Evolutionary conservation across 2,888 invertebrate species (phyloP).

Genomic region (Ceraclea dissimilis): DNA sequence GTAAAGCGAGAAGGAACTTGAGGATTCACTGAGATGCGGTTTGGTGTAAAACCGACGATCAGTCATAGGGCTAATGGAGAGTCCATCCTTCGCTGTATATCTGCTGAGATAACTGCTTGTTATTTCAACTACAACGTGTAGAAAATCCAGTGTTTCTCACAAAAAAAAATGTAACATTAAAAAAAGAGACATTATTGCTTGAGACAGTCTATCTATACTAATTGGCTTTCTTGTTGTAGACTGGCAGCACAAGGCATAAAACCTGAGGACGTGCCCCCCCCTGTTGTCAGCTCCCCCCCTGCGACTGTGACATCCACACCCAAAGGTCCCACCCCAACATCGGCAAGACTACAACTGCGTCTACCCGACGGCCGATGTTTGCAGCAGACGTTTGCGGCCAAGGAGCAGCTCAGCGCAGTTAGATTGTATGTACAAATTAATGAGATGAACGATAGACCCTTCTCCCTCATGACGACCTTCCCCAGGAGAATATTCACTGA

Average conservation of each 20-base stretch:
- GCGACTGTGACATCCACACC: conserved; percentile 29
- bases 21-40: too few species aligned
- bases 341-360: conserved; percentile 38
- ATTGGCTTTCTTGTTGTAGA: too few species aligned
- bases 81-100: too few species aligned
- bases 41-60: too few species aligned
- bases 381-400: conserved; percentile 71
- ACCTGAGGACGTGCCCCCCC: conserved; percentile 23
- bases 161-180: too few species aligned
- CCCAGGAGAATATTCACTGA: conserved; percentile 78
- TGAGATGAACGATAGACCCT: conserved; percentile 60
- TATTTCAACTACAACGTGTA: too few species aligned
- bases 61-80: too few species aligned
- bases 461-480: conserved; percentile 86
- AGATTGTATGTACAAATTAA: conserved; percentile 82
- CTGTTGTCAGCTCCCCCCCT: conserved; percentile 31
- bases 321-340: conserved; percentile 28
- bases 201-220: too few species aligned
- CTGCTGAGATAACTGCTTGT: too few species aligned
- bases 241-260: conserved; percentile 23
- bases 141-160: too few species aligned
- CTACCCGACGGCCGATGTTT: conserved; percentile 67
- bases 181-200: too few species aligned
- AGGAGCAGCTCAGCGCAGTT: conserved; percentile 87
- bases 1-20: too few species aligned